Conservation (phyloP, 2,797 vertebrate species). For the Florisuga fusca region DNA sequence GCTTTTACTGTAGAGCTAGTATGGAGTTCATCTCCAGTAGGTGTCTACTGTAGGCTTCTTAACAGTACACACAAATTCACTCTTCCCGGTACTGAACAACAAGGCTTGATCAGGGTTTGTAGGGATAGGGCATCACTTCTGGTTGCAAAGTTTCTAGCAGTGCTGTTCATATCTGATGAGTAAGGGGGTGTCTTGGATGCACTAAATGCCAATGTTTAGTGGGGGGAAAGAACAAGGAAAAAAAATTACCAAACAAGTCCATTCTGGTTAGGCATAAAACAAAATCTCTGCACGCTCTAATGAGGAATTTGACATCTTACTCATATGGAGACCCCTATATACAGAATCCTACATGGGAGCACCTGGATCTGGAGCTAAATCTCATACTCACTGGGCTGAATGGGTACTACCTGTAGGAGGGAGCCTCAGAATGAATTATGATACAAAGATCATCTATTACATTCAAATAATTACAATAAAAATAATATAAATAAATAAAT, state of each 20-base stretch:
- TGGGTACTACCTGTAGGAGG: neutral
- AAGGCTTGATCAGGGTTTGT: neutral
- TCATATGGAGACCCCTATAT: neutral
- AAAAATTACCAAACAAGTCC: no score
- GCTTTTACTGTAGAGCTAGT: neutral
- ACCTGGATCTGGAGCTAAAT: neutral
- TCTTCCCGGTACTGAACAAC: neutral
- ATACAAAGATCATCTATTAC: neutral
- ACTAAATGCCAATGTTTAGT: neutral
- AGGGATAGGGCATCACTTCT: neutral
- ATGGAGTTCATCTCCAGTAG: neutral
- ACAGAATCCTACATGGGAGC: neutral
- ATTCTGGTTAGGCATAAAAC: neutral
- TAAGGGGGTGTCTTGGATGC: neutral
- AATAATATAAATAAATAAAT: neutral
- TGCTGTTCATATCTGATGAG: neutral
- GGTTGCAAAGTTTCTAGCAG: neutral
- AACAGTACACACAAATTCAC: neutral
- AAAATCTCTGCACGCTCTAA: neutral
- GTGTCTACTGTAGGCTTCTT: neutral
- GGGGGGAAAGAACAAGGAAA: fast-evolving
- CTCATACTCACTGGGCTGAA: neutral
- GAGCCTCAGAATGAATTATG: neutral
- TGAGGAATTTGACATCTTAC: neutral
- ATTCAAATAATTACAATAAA: neutral